Evolutionary conservation across 2,113 vertebrate genomes (phyloP), one percentile per base, ranked within the genome.

Genomic region (Pluvianellus socialis): DNA sequence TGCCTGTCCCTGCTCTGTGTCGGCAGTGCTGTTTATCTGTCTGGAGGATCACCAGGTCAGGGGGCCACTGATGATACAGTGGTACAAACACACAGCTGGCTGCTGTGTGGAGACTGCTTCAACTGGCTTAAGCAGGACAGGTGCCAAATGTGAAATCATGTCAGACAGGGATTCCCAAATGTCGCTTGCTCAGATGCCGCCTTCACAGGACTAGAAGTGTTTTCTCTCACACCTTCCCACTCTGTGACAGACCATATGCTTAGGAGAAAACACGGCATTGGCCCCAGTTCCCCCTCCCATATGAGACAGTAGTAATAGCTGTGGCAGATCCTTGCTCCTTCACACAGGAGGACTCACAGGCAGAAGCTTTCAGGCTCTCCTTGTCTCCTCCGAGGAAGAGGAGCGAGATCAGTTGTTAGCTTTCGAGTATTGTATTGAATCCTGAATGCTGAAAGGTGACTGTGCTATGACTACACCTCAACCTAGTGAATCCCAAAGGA

Each of bases 281-380:
- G n/a, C 47, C 26, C 42, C 10, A 47, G 0, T 6, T 0, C 0
- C 12, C 52, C 12, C 23, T 67, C 38, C 33, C 47, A 9, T 17
- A 49, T 0, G 0, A 45, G 24, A 21, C 19, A 59, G 52, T 5
- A 66, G 52, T 19, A 74, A 70, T 10, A 68, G 28, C 40, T 82
- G 58, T 6, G 12, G 16, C 75, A 88, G 32, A 67, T 70, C 49
- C 30, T 52, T 19, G 13, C 8, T 88, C 27, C n/a, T 73, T 79
- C 30, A 45, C 20, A 23, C 15, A n/a, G 22, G 17, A 94, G 40
- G 32, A 90, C 32, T 1, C 40, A 47, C 8, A 58, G 14, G 6
- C 61, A 5, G 17, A 88, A n/a, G 20, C 33, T 91, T 75, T 61
- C 74, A 79, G 58, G 20, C 10, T 73, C 30, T 63, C 18, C 52